phyloP scores from a whole-genome alignment of 53 echinoderm and acorn worm genomes.

The Temnopleurus reevesii region DNA sequence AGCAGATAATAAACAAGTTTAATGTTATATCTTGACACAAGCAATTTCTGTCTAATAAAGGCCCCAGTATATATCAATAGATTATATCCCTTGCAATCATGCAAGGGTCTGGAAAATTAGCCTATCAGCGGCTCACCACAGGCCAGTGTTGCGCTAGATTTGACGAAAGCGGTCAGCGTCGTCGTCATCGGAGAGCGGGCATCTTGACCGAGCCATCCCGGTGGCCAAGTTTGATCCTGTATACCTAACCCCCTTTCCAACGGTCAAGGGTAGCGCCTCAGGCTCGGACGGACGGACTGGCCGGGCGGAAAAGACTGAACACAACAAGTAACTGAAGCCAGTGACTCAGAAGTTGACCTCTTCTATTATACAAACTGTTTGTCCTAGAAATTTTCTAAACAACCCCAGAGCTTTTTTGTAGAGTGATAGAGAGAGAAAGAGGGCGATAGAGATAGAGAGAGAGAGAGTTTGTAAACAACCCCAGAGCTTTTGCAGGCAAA shows the following conservation, averaged over 20 bases:
- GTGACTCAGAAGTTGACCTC: conserved; percentile 19
- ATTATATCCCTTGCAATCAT: too few species aligned
- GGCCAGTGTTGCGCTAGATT: conserved; percentile 5
- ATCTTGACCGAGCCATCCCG: conserved; percentile 8
- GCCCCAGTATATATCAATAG: too few species aligned
- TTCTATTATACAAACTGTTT: neutral
- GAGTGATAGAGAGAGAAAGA: neutral
- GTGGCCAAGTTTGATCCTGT: conserved; percentile 36
- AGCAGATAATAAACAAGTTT: too few species aligned
- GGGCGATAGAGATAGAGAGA: neutral
- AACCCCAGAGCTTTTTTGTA: too few species aligned
- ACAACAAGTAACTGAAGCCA: neutral
- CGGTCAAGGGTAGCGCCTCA: conserved; percentile 42
- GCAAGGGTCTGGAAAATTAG: neutral
- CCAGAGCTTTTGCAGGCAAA: too few species aligned
- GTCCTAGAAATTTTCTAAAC: conserved; percentile 9
- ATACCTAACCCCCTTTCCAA: conserved; percentile 17
- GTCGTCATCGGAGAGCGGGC: neutral
- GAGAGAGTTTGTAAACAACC: too few species aligned
- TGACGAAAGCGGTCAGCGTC: neutral
- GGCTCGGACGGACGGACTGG: too few species aligned
- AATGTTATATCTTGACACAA: too few species aligned
- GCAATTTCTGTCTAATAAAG: too few species aligned
- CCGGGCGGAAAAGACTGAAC: too few species aligned
- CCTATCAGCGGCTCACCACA: neutral